Evolutionary conservation across 2,113 vertebrate genomes (phyloP).

Genomic region (Emydura subglobosa): DNA sequence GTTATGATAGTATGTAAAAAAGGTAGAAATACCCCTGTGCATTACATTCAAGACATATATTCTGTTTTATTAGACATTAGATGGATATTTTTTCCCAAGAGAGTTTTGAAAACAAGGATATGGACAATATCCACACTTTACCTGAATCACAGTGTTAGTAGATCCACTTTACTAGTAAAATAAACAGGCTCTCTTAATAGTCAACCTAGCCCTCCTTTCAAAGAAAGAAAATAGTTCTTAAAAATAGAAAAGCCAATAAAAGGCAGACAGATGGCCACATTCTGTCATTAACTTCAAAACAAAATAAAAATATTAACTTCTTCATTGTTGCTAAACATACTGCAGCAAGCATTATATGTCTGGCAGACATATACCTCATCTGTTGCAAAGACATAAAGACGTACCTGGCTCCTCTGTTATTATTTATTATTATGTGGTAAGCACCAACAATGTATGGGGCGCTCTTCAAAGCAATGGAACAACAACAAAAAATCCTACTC

Average conservation of each 20-base stretch:
- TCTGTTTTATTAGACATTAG: slow-evolving; percentile 4
- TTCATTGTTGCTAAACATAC: background rate
- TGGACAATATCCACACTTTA: background rate
- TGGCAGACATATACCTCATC: background rate
- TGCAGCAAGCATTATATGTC: background rate
- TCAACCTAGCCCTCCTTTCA: background rate
- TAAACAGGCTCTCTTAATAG: background rate
- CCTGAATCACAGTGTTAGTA: background rate
- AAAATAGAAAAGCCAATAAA: background rate
- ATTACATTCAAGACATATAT: background rate
- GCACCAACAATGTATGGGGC: background rate
- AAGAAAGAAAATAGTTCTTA: background rate
- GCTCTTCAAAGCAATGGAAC: background rate
- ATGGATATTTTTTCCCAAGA: background rate
- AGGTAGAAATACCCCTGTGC: background rate
- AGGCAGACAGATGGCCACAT: slow-evolving; percentile 34
- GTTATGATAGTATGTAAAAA: background rate
- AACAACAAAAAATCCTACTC: background rate
- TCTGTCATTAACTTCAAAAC: slow-evolving; percentile 41
- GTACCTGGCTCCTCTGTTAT: background rate
- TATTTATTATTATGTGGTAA: background rate
- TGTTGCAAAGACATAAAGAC: background rate
- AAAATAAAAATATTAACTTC: slow-evolving; percentile 41
- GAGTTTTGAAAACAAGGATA: background rate
- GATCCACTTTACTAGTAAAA: background rate